Conservation (phyloP, 2,113 vertebrate species). For the Coryphaenoides rupestris region DNA sequence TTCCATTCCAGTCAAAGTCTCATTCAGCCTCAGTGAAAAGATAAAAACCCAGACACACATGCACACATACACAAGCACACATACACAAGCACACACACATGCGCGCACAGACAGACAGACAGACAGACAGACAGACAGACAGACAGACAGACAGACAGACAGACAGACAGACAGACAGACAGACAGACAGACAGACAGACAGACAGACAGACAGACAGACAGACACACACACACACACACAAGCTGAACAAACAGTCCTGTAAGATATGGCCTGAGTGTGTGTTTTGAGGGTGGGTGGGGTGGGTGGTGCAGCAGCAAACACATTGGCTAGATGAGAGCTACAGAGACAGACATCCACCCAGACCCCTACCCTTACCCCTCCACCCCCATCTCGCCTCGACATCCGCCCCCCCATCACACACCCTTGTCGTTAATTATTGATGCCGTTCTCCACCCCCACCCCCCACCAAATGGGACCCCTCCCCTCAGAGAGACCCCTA, state of each 20-base stretch:
- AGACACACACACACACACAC: not conserved
- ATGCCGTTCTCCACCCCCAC: too few species aligned
- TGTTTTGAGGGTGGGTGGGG: too few species aligned
- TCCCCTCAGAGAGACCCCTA: conserved; percentile 36
- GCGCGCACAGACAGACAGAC: too few species aligned
- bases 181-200: not conserved
- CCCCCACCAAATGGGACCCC: too few species aligned
- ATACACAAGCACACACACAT: too few species aligned
- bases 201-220: not conserved
- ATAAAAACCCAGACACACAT: too few species aligned
- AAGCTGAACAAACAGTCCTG: too few species aligned
- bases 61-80: too few species aligned
- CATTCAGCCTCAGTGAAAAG: too few species aligned
- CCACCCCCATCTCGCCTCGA: not conserved
- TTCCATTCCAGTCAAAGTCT: too few species aligned
- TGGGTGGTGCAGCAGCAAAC: too few species aligned
- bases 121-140: conserved; percentile 5
- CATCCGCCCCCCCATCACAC: not conserved
- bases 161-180: conserved; percentile 15
- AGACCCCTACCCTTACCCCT: not conserved
- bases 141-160: not conserved
- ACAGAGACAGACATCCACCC: not conserved
- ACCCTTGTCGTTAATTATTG: conserved; percentile 51
- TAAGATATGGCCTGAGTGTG: not conserved
- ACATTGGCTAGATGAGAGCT: too few species aligned